A percentile compares a stretch with the other conserved stretches of the same genome.
phyloP scores from a whole-genome alignment of 2,797 vertebrate species.

The Enteromius afrohamiltoni region DNA sequence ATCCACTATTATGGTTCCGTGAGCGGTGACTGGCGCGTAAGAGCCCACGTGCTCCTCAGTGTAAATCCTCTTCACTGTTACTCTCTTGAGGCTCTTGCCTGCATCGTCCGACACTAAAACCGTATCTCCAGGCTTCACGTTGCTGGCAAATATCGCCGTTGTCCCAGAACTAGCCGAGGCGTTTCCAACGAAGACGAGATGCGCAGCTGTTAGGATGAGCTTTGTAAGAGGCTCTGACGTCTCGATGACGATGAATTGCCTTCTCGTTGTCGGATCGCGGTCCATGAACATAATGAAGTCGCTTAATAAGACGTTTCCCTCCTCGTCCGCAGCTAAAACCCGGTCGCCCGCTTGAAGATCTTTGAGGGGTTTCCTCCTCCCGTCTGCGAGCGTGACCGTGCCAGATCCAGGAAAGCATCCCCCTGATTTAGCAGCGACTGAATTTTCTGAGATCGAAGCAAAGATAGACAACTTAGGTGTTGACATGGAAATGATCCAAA shows the following conservation, averaged over 20 bases:
- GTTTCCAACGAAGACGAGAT: slow-evolving; percentile 81
- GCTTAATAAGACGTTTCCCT: slow-evolving; percentile 80
- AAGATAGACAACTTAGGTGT: neutral
- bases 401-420: slow-evolving; percentile 86
- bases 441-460: slow-evolving; percentile 79
- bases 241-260: slow-evolving; percentile 84
- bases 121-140: slow-evolving; percentile 77
- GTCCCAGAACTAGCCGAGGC: slow-evolving; percentile 29
- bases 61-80: slow-evolving; percentile 79
- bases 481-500: slow-evolving; percentile 34
- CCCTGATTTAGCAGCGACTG: slow-evolving; percentile 86
- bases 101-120: slow-evolving; percentile 77
- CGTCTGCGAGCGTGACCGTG: slow-evolving; percentile 78
- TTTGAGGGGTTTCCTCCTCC: slow-evolving; percentile 80
- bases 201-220: slow-evolving; percentile 83
- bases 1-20: slow-evolving; percentile 87
- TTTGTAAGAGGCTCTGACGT: slow-evolving; percentile 75
- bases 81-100: slow-evolving; percentile 68
- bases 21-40: slow-evolving; percentile 84
- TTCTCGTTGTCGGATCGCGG: slow-evolving; percentile 72
- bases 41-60: slow-evolving; percentile 77
- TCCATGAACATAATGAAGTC: slow-evolving; percentile 88
- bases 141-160: slow-evolving; percentile 81
- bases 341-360: slow-evolving; percentile 82
- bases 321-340: slow-evolving; percentile 79